Evolutionary conservation across 2,888 invertebrate genomes (phyloP).

Genomic region (Seladonia tumulorum): DNA sequence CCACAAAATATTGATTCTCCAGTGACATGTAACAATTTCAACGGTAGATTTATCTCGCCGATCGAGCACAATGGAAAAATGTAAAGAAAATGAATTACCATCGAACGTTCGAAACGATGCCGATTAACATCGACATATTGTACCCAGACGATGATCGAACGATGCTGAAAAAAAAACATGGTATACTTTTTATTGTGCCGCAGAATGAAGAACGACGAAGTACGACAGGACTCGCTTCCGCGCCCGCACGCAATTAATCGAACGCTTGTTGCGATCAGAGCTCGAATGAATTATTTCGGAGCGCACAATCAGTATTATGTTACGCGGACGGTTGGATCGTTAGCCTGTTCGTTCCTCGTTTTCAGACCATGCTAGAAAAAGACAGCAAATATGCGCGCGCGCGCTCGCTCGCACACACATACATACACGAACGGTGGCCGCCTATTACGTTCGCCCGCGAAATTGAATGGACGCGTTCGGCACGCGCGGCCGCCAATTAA

Average conservation of each 20-base stretch:
- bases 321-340: not conserved
- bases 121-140: too few species aligned
- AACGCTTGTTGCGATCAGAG: not conserved
- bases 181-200: not conserved
- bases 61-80: too few species aligned
- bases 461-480: slow-evolving; percentile 43
- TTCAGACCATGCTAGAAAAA: not conserved
- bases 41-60: too few species aligned
- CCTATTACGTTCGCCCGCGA: slow-evolving; percentile 21
- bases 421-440: not conserved
- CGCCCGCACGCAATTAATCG: not conserved
- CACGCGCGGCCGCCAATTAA: slow-evolving; percentile 46
- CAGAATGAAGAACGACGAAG: not conserved
- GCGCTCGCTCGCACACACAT: too few species aligned
- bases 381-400: not conserved
- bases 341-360: slow-evolving; percentile 4
- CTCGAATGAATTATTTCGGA: slow-evolving; percentile 34
- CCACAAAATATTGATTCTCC: too few species aligned
- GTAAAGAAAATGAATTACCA: too few species aligned
- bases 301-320: slow-evolving; percentile 14
- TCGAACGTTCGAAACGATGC: too few species aligned
- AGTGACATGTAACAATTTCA: too few species aligned
- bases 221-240: not conserved
- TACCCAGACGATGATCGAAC: not conserved
- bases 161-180: not conserved